Evolutionary conservation across 2,797 vertebrate species (phyloP).

Genomic region (Syndactyla subalaris): DNA sequence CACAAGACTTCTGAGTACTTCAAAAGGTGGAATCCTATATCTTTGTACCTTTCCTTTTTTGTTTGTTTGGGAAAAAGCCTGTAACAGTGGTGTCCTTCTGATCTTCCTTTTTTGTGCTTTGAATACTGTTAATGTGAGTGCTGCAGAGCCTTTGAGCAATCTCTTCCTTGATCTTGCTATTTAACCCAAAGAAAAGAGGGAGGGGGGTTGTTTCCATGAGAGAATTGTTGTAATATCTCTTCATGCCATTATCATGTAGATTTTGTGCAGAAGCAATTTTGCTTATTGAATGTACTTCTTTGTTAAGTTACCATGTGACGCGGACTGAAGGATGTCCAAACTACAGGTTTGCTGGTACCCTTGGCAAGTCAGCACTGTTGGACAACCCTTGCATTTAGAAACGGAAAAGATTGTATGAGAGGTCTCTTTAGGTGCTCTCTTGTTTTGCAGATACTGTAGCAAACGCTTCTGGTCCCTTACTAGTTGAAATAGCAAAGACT

Average conservation of each 20-base stretch:
- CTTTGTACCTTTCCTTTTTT: neutral
- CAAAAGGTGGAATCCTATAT: neutral
- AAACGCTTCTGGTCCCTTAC: conserved; percentile 89
- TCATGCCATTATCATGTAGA: neutral
- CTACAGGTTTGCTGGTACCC: neutral
- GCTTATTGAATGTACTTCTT: neutral
- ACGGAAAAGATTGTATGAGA: neutral
- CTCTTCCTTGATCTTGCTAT: neutral
- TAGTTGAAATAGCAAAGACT: conserved; percentile 93
- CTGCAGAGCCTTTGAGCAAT: neutral
- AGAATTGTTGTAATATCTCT: neutral
- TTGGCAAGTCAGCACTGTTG: neutral
- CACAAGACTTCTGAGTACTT: neutral
- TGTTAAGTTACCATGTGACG: neutral
- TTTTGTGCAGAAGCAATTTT: neutral
- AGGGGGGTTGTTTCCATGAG: neutral
- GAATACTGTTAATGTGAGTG: neutral
- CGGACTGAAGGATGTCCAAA: neutral
- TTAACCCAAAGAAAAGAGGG: neutral
- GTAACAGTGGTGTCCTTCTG: neutral
- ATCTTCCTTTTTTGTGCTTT: neutral
- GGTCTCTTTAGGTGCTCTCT: neutral
- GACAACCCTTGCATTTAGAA: neutral
- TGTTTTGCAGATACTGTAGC: conserved; percentile 85
- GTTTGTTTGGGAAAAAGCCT: neutral